Evolutionary conservation across 2,888 invertebrate genomes (phyloP).

Genomic region (Leucophenga montana): DNA sequence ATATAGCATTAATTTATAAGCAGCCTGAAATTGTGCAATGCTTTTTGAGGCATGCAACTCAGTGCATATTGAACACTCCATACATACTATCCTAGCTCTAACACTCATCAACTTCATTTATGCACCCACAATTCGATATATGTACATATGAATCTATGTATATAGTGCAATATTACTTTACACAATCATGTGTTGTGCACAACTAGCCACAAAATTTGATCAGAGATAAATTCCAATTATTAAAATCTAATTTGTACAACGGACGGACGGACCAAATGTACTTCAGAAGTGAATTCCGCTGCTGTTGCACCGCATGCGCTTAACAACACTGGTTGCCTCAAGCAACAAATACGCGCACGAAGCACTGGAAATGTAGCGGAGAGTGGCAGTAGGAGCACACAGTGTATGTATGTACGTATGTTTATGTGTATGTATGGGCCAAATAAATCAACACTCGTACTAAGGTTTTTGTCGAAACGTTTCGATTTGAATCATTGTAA

Average conservation of each 20-base stretch:
- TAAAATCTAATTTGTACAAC: conserved; percentile 62
- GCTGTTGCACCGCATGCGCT: conserved; percentile 10
- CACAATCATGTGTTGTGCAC: too few species aligned
- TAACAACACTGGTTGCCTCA: conserved; percentile 23
- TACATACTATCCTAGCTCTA: neutral
- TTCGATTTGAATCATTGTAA: conserved; percentile 21
- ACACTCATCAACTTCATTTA: conserved; percentile 2
- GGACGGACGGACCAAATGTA: conserved; percentile 14
- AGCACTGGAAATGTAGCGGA: neutral
- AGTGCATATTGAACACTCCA: neutral
- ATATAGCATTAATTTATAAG: too few species aligned
- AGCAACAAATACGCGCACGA: conserved; percentile 13
- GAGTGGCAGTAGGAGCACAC: neutral
- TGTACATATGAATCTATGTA: too few species aligned
- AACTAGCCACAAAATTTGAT: conserved; percentile 49
- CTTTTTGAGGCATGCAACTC: conserved; percentile 16
- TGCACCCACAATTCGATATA: conserved; percentile 37
- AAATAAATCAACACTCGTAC: conserved; percentile 17
- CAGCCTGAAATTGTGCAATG: too few species aligned
- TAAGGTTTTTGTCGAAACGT: conserved; percentile 12
- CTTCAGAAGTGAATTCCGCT: neutral
- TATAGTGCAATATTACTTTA: too few species aligned
- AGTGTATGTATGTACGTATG: neutral
- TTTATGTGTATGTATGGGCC: neutral
- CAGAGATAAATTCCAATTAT: conserved; percentile 60